Percentiles rank a stretch among this genome's conserved stretches.
Evolutionary conservation across 2,797 vertebrate genomes (phyloP).

Genomic region (Enteromius thamalakanensis): DNA sequence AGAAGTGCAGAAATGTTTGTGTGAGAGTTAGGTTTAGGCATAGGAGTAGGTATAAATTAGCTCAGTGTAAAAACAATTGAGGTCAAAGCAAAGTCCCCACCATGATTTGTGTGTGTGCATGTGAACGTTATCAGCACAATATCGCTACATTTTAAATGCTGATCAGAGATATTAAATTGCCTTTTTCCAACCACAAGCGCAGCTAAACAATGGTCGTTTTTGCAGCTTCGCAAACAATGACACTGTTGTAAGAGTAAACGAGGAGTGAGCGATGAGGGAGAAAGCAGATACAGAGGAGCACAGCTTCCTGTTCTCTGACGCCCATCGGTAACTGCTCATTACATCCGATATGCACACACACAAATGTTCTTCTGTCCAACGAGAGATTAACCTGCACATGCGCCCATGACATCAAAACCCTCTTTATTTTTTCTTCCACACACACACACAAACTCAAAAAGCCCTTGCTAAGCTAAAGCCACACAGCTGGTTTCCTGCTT

Average conservation of each 20-base stretch:
- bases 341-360: constrained; percentile 31
- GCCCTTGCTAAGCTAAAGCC: constrained; percentile 53
- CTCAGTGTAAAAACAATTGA: neutral
- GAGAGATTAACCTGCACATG: constrained; percentile 11
- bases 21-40: neutral
- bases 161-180: constrained; percentile 37
- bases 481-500: constrained; percentile 58
- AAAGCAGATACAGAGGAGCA: constrained; percentile 30
- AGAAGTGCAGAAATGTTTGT: neutral
- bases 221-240: constrained; percentile 49
- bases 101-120: neutral
- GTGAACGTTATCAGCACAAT: constrained; percentile 3
- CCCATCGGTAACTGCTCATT: constrained; percentile 19
- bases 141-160: constrained; percentile 17
- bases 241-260: constrained; percentile 6
- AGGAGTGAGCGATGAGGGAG: constrained; percentile 34
- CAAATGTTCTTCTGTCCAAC: neutral
- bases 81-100: neutral
- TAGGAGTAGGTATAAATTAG: neutral
- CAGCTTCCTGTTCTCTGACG: constrained; percentile 25
- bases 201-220: constrained; percentile 23
- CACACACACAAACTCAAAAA: constrained; percentile 36
- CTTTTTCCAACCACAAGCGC: constrained; percentile 7
- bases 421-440: neutral
- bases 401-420: neutral